Conservation (phyloP, 2,797 vertebrate species). For the Podarcis siculus region DNA sequence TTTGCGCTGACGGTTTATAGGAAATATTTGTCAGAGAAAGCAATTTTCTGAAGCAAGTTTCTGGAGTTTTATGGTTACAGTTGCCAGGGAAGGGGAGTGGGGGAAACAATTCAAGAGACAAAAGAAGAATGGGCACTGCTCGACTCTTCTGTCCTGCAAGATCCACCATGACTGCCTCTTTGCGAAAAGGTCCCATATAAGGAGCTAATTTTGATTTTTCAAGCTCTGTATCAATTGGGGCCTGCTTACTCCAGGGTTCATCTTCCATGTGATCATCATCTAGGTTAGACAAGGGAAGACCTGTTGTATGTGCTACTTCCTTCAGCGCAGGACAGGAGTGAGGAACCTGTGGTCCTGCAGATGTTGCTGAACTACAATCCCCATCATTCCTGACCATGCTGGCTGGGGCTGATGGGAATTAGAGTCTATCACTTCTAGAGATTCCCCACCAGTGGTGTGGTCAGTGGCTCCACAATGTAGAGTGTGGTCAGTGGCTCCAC, state of each 20-base stretch:
- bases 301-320: background rate
- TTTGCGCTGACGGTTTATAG: constrained; percentile 1
- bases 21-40: constrained; percentile 48
- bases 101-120: background rate
- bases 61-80: constrained; percentile 37
- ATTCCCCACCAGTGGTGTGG: background rate
- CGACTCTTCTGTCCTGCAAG: background rate
- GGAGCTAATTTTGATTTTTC: no score
- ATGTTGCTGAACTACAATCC: no score
- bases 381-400: no score
- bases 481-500: background rate
- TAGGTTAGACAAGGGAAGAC: background rate
- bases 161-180: background rate
- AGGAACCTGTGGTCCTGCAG: no score
- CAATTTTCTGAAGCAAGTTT: background rate
- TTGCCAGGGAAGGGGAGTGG: background rate
- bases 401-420: no score
- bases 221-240: background rate
- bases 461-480: background rate
- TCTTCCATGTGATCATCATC: background rate
- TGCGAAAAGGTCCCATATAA: no score
- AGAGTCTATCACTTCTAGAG: no score
- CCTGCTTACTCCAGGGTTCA: background rate
- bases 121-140: background rate
- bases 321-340: background rate